phyloP scores from a whole-genome alignment of 2,797 vertebrate species.

The Botia almorhae region DNA sequence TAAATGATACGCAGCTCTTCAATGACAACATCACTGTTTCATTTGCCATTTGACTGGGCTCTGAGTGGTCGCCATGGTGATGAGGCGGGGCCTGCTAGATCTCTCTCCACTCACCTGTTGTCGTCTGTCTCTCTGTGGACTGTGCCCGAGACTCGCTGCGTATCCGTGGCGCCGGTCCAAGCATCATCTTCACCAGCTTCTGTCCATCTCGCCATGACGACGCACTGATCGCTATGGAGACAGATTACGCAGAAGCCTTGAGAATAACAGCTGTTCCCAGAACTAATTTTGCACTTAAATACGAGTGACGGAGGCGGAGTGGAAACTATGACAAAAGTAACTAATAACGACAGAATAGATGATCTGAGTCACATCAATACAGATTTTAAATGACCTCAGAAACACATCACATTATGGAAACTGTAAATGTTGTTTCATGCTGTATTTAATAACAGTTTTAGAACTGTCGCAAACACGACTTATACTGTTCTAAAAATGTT shows the following conservation, averaged over 20 bases:
- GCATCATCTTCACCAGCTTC: conserved; percentile 89
- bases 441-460: no score
- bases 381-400: conserved; percentile 5
- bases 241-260: conserved; percentile 9
- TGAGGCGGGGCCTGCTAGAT: background rate
- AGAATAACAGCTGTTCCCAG: conserved; percentile 9
- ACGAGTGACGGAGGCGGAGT: conserved; percentile 19
- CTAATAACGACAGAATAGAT: conserved; percentile 3
- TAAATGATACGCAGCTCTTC: background rate
- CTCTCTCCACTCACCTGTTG: conserved; percentile 73
- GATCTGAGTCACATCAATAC: conserved; percentile 2
- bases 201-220: conserved; percentile 95
- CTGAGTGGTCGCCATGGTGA: background rate
- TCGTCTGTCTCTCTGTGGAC: conserved; percentile 73
- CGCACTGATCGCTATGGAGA: conserved; percentile 80
- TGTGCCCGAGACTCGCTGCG: conserved; percentile 73
- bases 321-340: conserved; percentile 34
- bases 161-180: conserved; percentile 83
- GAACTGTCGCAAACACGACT: no score
- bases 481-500: no score
- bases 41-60: background rate
- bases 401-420: no score
- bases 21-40: background rate
- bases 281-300: conserved; percentile 16
- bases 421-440: background rate